These are phyloP conservation scores for Lucilia cuprina DNA, from an alignment of 1,140 invertebrate species.

Conservation along the genomic window DNA sequence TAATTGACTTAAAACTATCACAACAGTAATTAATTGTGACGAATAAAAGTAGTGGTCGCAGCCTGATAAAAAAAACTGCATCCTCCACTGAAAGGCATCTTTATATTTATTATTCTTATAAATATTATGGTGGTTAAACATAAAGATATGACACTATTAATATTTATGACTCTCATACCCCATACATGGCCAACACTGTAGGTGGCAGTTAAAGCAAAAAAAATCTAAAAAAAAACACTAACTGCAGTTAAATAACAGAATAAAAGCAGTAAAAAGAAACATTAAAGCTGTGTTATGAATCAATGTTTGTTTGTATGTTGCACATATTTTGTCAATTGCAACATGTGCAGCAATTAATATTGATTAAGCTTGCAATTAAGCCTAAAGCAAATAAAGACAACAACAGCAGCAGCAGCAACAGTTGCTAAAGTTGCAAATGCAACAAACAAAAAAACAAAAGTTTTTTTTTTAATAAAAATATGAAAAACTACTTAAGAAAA, in stretches of 20 bases:
- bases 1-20: too few relatives aligned
- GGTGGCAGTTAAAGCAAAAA: background rate
- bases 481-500: conserved; percentile 1
- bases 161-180: conserved; percentile 5
- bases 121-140: background rate
- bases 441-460: background rate
- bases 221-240: background rate
- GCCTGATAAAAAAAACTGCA: background rate
- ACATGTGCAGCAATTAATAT: conserved; percentile 31
- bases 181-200: background rate
- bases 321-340: conserved; percentile 12
- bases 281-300: background rate
- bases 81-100: background rate
- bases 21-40: background rate
- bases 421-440: background rate
- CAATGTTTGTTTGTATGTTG: background rate
- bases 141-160: conserved; percentile 2
- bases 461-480: background rate
- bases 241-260: background rate
- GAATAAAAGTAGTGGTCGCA: background rate
- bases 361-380: conserved; percentile 26
- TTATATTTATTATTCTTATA: background rate
- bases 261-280: background rate
- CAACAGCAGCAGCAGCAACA: background rate
- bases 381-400: conserved; percentile 17